Evolutionary conservation across 2,797 vertebrate species (phyloP), one percentile per base, ranked within the genome.

Genomic region (Protosalanx chinensis): DNA sequence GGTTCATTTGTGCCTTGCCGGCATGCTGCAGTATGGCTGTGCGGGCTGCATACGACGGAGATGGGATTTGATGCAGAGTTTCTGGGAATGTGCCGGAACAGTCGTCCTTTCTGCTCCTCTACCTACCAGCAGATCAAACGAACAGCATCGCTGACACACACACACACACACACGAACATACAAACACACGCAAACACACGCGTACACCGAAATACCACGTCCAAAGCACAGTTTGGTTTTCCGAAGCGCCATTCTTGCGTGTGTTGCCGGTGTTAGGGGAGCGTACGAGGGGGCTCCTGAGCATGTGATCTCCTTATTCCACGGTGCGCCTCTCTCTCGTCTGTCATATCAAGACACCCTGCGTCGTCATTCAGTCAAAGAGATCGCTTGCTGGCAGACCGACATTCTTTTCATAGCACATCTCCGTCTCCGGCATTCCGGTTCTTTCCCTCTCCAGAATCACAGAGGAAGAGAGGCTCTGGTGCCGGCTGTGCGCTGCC

Each of bases 331-430:
- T 5, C 78, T 68, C 72, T 73, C 76, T 84, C 68, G 74, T 78
- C 73, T 73, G 74, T 73, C 72, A 68, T 82, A 76, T 76, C 74
- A 84, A 84, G n/a, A 82, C 77, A 68, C 77, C 75, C 80, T 75
- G 72, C 37, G 37, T 41, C 37, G 37, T 10, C 79, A 56, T 77
- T 86, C 75, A 75, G 69, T 83, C 79, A 79, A 76, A 81, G 76
- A 37, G 33, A 66, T 75, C 74, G 68, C 84, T 81, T 86, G 76
- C 84, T 84, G 80, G 77, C 81, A 62, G 79, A 79, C 81, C 74
- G 71, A 74, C 76, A n/a, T 63, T 79, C 81, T 84, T 86, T 80
- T 85, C 77, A 79, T 72, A 66, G 67, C 58, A 66, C 29, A 76
- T 81, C 80, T 67, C 73, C 6, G 33, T 35, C 32, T 51, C 71